Base-by-base conservation (phyloP, 2,113 vertebrate species). In the Anarrhichthys ocellatus region DNA sequence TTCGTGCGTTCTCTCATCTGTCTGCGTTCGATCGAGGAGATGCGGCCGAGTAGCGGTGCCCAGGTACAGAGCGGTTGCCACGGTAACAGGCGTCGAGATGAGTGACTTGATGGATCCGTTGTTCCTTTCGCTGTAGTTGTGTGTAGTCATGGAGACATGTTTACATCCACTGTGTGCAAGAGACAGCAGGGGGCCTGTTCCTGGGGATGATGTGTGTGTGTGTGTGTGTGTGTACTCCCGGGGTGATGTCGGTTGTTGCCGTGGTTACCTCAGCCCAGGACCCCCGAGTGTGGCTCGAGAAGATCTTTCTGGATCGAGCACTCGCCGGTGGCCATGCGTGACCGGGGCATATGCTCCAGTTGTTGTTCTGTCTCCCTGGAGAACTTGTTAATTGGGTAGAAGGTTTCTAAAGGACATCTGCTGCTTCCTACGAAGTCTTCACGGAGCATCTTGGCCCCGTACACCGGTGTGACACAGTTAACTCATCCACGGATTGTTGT, bases 201-300 rank as follows among this genome's bases (percentile, higher is more conserved):
- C 79, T 6, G n/a, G 10, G 64, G 61, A 73, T 11, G 18, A 50
- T 22, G 61, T 63, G 34, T 36, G 29, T 63, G 61, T 36, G 4
- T 64, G 58, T 79, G 62, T 73, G 75, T 75, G 74, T 88, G 77
- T 24, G 65, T 58, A 77, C 50, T 34, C 87, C 83, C 66, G 17
- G 52, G 54, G 74, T 9, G 71, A 87, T 81, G 77, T 38, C 46
- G 71, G 68, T 38, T 6, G 85, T 93, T 92, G 85, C 89, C 85
- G n/a, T 87, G 81, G 90, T 90, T 89, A 91, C 92, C 56, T 73
- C 84, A 81, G 70, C 67, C 76, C 86, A 38, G 71, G 15, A 62
- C 52, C 11, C 36, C 9, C 9, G 5, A 71, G 17, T 11, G 50
- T 52, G 62, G 67, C 59, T 78, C 0, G 15, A 29, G 52, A 77